These are phyloP conservation scores for Ctenosaura bakeri DNA, from an alignment of 2,797 vertebrate species.

Conservation along the genomic window DNA sequence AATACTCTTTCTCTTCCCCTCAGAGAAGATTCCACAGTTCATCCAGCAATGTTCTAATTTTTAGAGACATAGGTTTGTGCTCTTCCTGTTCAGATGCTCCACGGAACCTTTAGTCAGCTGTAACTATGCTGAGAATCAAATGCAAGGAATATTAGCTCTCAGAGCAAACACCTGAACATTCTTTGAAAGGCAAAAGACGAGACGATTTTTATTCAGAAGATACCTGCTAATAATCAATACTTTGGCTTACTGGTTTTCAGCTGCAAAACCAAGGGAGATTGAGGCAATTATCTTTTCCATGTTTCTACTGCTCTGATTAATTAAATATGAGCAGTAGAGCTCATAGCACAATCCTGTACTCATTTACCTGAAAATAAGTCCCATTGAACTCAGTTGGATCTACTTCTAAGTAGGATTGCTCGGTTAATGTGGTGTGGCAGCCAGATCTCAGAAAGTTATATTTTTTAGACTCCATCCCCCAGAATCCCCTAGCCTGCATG, in stretches of 20 bases:
- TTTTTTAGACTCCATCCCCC: too few species aligned
- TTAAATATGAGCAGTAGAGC: background rate
- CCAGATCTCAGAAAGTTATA: too few species aligned
- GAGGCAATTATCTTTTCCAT: background rate
- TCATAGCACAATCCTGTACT: background rate
- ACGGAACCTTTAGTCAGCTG: conserved; percentile 56
- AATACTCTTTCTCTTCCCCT: conserved; percentile 54
- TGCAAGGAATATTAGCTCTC: conserved; percentile 77
- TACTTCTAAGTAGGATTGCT: background rate
- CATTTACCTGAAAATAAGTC: background rate
- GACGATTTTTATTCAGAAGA: background rate
- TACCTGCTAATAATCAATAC: background rate
- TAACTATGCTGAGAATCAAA: conserved; percentile 71
- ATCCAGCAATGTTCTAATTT: conserved; percentile 40
- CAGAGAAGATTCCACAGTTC: background rate
- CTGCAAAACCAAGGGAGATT: background rate
- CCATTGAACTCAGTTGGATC: too few species aligned
- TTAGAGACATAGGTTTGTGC: conserved; percentile 49
- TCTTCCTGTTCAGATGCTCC: conserved; percentile 47
- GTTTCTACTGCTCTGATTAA: background rate
- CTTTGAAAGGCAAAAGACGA: conserved; percentile 32
- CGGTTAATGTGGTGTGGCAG: background rate
- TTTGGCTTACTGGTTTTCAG: background rate
- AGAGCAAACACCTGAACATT: conserved; percentile 68
- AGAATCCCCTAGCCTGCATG: too few species aligned